Evolutionary conservation across 2,888 invertebrate genomes (phyloP), one percentile per base, ranked within the genome.

Genomic region (Tenthredo livida): DNA sequence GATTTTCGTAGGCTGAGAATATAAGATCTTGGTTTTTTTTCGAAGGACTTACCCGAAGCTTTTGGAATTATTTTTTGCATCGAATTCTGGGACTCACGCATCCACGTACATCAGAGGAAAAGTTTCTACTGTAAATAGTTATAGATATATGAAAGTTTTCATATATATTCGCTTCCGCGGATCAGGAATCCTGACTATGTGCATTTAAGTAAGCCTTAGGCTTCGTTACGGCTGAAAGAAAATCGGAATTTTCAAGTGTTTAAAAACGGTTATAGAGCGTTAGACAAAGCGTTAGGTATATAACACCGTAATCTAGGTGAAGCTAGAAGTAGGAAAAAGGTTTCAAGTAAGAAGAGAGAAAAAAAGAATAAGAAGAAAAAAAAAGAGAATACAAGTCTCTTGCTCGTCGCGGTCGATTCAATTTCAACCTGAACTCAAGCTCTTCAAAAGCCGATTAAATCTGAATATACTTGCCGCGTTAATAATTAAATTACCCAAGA

Each of bases 361-460:
- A 29, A 6, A 67, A 33, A 67, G 12, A 67, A 67, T 10, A 25
- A 25, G 3, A 33, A 33, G 4, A 33, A 25, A 7, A 61, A 7
- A 21, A 25, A 61, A 21, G 12, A 29, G 25, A 5, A 61, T 54
- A 54, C 54, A 54, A 54, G 54, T 54, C 54, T n/a, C 54, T 54
- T 54, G 17, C 67, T 67, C 33, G 67, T 67, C 67, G 67, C 21
- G 61, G 61, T 61, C 21, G 61, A 25, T 61, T 61, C 61, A 67
- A 67, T 67, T 67, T 67, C 67, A 17, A 33, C 67, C 29, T 15
- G 33, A 33, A 67, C 67, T 67, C 67, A 33, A 67, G 67, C 67
- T 67, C 67, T 67, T 33, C 67, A 25, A 33, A 67, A 33, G 67
- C 67, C 67, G 67, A 67, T 67, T 67, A 33, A 67, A 67, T 67